Percentiles rank a stretch among this genome's conserved stretches.
phyloP scores from a whole-genome alignment of 2,113 vertebrate genomes.

The Mesembrinibis cayennensis region DNA sequence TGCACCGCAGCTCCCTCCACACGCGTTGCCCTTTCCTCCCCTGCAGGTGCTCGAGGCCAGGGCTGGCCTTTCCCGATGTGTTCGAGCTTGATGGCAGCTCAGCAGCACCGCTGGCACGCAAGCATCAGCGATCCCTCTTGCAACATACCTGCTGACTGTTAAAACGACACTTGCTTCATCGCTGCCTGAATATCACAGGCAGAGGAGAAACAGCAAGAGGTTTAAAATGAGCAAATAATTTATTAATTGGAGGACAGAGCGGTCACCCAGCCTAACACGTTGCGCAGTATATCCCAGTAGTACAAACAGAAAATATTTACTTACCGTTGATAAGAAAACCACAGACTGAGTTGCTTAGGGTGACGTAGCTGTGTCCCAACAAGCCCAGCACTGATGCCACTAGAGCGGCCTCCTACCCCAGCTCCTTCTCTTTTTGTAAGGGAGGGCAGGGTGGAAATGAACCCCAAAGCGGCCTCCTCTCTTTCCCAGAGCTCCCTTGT shows the following conservation, averaged over 20 bases:
- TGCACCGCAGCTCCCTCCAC: background rate
- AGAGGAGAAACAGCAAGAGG: background rate
- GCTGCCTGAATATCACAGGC: background rate
- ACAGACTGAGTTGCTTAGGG: background rate
- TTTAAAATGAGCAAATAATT: background rate
- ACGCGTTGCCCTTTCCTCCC: background rate
- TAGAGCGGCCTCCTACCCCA: rapidly evolving
- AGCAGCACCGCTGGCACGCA: background rate
- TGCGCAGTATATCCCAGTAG: background rate
- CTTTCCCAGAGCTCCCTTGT: background rate
- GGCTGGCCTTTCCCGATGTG: background rate
- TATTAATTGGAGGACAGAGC: background rate
- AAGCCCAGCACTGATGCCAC: background rate
- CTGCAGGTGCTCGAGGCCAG: background rate
- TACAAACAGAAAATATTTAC: background rate
- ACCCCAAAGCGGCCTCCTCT: no score
- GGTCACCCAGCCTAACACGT: no score
- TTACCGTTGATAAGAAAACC: background rate
- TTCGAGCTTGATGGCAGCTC: background rate
- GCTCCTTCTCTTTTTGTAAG: background rate
- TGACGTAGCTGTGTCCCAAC: no score
- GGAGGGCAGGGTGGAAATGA: background rate
- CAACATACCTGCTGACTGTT: background rate
- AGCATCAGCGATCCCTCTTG: background rate
- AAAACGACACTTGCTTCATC: background rate